Percentiles rank a stretch among this genome's conserved stretches.
phyloP scores from a whole-genome alignment of 2,888 invertebrate genomes.

The Agrotis ipsilon region DNA sequence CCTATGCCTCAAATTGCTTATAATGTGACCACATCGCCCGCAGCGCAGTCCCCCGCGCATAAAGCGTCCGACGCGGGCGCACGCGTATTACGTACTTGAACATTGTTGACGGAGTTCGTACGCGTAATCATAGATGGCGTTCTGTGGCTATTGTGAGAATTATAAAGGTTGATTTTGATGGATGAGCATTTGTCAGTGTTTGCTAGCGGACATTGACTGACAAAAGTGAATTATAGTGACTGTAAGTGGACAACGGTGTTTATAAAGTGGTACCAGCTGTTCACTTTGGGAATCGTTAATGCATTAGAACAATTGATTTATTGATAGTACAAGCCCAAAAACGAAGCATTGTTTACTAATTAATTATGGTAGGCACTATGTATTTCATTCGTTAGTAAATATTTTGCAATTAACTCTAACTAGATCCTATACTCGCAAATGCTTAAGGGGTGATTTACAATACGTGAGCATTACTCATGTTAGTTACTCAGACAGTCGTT shows the following conservation, averaged over 20 bases:
- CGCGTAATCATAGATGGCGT: slow-evolving; percentile 59
- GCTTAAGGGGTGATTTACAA: neutral
- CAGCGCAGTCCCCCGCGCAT: slow-evolving; percentile 24
- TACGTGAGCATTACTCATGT: neutral
- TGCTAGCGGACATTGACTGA: slow-evolving; percentile 15
- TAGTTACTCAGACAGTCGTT: neutral
- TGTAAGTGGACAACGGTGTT: neutral
- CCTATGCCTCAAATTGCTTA: slow-evolving; percentile 45
- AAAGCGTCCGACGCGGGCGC: slow-evolving; percentile 31
- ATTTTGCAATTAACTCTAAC: neutral
- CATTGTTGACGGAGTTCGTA: slow-evolving; percentile 42
- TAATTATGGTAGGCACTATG: no score
- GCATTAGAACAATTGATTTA: neutral
- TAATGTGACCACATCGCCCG: slow-evolving; percentile 53
- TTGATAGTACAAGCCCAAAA: neutral
- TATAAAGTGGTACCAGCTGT: neutral
- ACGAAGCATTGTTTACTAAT: neutral
- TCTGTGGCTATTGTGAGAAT: slow-evolving; percentile 20
- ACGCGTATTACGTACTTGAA: slow-evolving; percentile 20
- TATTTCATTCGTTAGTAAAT: no score
- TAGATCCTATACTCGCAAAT: neutral
- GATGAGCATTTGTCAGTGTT: slow-evolving; percentile 1
- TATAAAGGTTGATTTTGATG: slow-evolving; percentile 29
- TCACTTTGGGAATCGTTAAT: neutral
- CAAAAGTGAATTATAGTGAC: slow-evolving; percentile 8